Evolutionary conservation across 2,113 vertebrate species (phyloP).

Genomic region (Guaruba guarouba): DNA sequence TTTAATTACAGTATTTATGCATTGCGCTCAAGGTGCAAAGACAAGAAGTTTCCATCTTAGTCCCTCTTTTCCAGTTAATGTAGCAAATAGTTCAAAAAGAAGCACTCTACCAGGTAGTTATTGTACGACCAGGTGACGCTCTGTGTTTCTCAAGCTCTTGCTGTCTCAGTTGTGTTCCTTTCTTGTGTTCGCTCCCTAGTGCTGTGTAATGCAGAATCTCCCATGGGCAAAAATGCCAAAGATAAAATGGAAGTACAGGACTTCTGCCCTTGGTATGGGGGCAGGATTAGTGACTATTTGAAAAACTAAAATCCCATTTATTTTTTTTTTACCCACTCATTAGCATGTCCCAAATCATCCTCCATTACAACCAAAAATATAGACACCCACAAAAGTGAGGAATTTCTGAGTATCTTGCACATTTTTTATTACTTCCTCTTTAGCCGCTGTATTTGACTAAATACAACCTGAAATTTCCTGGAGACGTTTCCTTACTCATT

Average conservation of each 20-base stretch:
- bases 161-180: background rate
- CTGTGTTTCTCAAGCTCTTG: background rate
- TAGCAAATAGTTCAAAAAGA: background rate
- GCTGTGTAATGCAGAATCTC: background rate
- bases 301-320: background rate
- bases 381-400: rapidly evolving
- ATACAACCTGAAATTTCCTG: background rate
- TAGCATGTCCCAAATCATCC: background rate
- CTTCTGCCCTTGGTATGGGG: rapidly evolving
- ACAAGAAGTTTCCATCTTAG: background rate
- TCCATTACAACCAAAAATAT: background rate
- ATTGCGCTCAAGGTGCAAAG: background rate
- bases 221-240: background rate
- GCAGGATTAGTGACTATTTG: background rate
- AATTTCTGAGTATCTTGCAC: background rate
- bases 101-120: background rate
- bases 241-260: background rate
- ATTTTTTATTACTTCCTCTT: background rate
- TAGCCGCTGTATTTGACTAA: background rate
- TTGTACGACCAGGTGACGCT: background rate
- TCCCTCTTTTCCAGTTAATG: background rate
- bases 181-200: background rate
- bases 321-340: background rate
- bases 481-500: background rate
- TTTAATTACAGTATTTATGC: background rate